Evolutionary conservation across 2,888 invertebrate genomes (phyloP).

Genomic region (Platycheirus rosarum): DNA sequence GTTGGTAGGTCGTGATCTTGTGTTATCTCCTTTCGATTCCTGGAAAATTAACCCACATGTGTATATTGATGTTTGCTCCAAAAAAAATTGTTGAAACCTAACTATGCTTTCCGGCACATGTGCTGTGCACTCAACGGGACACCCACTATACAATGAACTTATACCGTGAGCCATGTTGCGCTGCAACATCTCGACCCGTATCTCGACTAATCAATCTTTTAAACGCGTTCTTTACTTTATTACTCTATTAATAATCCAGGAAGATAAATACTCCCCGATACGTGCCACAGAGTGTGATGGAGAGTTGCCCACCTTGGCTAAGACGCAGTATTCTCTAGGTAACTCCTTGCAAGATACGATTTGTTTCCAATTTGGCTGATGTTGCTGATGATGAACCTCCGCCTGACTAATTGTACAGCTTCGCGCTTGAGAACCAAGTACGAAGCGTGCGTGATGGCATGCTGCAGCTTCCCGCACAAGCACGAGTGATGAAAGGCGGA

Average conservation of each 20-base stretch:
- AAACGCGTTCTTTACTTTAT: slow-evolving; percentile 63
- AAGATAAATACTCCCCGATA: slow-evolving; percentile 65
- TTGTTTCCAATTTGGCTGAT: slow-evolving; percentile 63
- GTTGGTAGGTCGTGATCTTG: slow-evolving; percentile 71
- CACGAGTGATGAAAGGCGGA: slow-evolving; percentile 52
- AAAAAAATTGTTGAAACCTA: slow-evolving; percentile 27
- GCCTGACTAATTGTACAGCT: slow-evolving; percentile 63
- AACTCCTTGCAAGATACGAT: slow-evolving; percentile 15
- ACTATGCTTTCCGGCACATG: slow-evolving; percentile 46
- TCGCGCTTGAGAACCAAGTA: slow-evolving; percentile 35
- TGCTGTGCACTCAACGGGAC: slow-evolving; percentile 35
- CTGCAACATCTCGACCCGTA: slow-evolving; percentile 21
- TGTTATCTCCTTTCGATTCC: slow-evolving; percentile 62
- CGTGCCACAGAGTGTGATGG: slow-evolving; percentile 52
- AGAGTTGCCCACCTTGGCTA: slow-evolving; percentile 3
- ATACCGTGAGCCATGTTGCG: not conserved
- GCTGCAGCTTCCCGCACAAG: too few species aligned
- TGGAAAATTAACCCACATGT: slow-evolving; percentile 39
- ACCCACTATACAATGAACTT: slow-evolving; percentile 56
- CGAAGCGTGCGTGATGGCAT: slow-evolving; percentile 66
- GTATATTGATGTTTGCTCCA: slow-evolving; percentile 25
- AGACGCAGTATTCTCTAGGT: not conserved
- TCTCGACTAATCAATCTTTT: slow-evolving; percentile 70
- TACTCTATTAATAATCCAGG: slow-evolving; percentile 70
- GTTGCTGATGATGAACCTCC: slow-evolving; percentile 49